These are phyloP conservation scores for Halcyon malimbica DNA, from an alignment of 2,113 vertebrate species.

Conservation along the genomic window DNA sequence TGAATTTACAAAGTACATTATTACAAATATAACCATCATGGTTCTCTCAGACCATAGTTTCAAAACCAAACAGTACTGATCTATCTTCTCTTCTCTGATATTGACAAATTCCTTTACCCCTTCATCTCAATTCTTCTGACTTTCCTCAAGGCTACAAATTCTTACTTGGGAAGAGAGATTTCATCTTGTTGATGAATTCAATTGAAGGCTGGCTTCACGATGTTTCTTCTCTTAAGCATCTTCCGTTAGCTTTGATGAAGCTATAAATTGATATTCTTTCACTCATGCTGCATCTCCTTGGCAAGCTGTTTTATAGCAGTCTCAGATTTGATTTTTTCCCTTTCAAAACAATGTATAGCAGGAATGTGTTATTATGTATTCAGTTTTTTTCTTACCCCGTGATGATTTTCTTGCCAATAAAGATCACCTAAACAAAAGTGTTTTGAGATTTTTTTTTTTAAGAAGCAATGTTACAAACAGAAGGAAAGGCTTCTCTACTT, in stretches of 20 bases:
- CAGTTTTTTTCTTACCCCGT: neutral
- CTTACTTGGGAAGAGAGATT: neutral
- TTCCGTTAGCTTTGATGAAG: neutral
- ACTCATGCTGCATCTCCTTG: neutral
- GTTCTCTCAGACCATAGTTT: neutral
- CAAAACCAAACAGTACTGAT: neutral
- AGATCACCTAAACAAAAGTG: neutral
- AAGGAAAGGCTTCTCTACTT: neutral
- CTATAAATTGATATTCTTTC: neutral
- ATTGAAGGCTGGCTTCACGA: neutral
- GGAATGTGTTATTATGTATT: neutral
- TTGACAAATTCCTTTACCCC: neutral
- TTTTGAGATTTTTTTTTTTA: neutral
- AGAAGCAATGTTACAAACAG: neutral
- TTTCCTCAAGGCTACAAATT: neutral
- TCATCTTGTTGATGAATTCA: neutral
- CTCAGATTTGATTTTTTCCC: neutral
- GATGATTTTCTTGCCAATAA: neutral
- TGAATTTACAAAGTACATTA: neutral
- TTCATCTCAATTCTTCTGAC: neutral
- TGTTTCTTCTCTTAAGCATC: neutral
- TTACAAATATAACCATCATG: neutral
- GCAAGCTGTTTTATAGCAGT: neutral
- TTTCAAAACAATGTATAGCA: neutral
- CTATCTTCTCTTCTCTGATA: neutral